These are phyloP conservation scores for Indicator maculatus DNA, from an alignment of 2,113 vertebrate species.

Conservation along the genomic window DNA sequence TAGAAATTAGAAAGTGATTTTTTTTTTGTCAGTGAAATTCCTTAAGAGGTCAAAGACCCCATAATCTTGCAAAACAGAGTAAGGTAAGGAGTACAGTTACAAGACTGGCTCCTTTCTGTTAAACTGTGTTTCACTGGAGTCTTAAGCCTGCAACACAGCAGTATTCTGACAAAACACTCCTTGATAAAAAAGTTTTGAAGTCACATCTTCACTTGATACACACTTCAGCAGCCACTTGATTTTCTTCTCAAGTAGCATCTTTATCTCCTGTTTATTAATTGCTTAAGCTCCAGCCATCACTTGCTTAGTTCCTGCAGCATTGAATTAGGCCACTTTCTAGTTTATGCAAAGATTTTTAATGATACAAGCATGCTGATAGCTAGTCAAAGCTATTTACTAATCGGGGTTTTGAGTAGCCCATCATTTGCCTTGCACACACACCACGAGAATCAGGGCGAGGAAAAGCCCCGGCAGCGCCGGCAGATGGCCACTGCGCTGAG, in stretches of 20 bases:
- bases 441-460: background rate
- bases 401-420: fast-evolving
- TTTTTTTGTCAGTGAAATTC: background rate
- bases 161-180: background rate
- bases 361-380: background rate
- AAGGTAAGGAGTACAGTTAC: background rate
- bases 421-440: background rate
- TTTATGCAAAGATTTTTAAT: background rate
- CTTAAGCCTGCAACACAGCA: background rate
- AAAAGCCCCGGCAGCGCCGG: no score
- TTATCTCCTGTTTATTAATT: background rate
- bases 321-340: background rate
- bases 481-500: background rate
- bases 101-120: background rate
- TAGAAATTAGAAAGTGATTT: background rate
- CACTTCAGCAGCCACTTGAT: background rate
- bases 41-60: background rate
- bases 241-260: background rate
- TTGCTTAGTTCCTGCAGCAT: background rate
- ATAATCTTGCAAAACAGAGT: background rate
- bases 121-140: background rate
- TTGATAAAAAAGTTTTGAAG: background rate
- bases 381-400: background rate
- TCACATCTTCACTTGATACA: background rate
- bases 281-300: background rate